phyloP scores from a whole-genome alignment of 2,888 invertebrate genomes.

The Aphodius granarius region DNA sequence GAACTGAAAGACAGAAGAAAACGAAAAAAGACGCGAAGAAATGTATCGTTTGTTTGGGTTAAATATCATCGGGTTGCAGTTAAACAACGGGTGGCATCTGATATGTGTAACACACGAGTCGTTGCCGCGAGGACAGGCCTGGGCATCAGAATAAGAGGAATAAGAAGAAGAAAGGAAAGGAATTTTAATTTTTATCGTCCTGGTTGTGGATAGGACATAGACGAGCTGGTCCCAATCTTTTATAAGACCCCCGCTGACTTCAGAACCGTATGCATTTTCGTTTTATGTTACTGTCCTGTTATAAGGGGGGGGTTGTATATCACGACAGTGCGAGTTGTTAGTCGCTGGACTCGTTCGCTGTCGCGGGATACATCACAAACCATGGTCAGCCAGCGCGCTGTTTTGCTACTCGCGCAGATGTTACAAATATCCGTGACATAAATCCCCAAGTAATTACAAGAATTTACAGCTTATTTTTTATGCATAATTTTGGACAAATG shows the following conservation, averaged over 20 bases:
- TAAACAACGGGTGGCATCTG: constrained; percentile 38
- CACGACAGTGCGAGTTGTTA: constrained; percentile 22
- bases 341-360: constrained; percentile 33
- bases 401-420: constrained; percentile 32
- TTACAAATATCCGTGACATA: constrained; percentile 37
- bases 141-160: neutral
- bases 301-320: constrained; percentile 39
- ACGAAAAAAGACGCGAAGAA: constrained; percentile 19
- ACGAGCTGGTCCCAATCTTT: constrained; percentile 31
- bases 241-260: constrained; percentile 36
- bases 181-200: constrained; percentile 41
- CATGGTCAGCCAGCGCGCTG: neutral
- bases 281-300: constrained; percentile 41
- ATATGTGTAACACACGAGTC: constrained; percentile 37
- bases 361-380: constrained; percentile 22
- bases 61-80: constrained; percentile 34
- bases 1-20: neutral
- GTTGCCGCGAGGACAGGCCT: constrained; percentile 24
- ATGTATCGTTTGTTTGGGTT: constrained; percentile 34
- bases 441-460: constrained; percentile 38
- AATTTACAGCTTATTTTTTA: constrained; percentile 28
- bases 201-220: constrained; percentile 28
- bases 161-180: constrained; percentile 20
- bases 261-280: constrained; percentile 37
- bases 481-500: constrained; percentile 8